Evolutionary conservation across 1,140 invertebrate species (phyloP).

Genomic region (Zaprionus taronus): DNA sequence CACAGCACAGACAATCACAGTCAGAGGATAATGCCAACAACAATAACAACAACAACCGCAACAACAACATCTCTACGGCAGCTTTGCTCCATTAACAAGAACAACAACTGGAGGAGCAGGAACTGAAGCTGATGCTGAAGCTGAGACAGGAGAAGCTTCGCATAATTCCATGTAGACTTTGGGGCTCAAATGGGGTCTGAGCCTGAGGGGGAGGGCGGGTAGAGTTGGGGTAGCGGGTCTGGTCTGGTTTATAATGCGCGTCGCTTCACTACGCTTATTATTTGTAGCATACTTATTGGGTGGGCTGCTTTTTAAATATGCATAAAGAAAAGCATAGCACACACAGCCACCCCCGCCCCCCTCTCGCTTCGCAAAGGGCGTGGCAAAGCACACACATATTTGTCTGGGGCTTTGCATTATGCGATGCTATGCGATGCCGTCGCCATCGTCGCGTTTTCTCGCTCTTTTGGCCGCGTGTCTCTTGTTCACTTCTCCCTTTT

Average conservation of each 20-base stretch:
- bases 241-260: constrained; percentile 55
- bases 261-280: constrained; percentile 70
- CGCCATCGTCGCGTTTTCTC: background rate
- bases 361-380: background rate
- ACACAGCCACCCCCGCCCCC: constrained; percentile 20
- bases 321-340: constrained; percentile 56
- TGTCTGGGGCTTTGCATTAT: constrained; percentile 52
- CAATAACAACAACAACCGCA: constrained; percentile 18
- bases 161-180: constrained; percentile 67
- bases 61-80: constrained; percentile 15
- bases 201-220: constrained; percentile 1
- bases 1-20: constrained; percentile 64
- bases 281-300: constrained; percentile 71
- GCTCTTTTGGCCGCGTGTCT: background rate
- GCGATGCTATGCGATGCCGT: constrained; percentile 25
- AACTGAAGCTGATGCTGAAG: constrained; percentile 10
- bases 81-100: constrained; percentile 68
- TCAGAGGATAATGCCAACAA: constrained; percentile 59
- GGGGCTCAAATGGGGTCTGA: constrained; percentile 37
- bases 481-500: background rate
- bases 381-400: constrained; percentile 32
- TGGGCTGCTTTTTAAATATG: constrained; percentile 62
- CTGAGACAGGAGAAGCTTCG: constrained; percentile 49
- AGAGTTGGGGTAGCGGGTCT: background rate
- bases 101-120: constrained; percentile 55